These are phyloP conservation scores for Macropus fuliginosus DNA, from an alignment of 2,797 vertebrate genomes.

Conservation along the genomic window DNA sequence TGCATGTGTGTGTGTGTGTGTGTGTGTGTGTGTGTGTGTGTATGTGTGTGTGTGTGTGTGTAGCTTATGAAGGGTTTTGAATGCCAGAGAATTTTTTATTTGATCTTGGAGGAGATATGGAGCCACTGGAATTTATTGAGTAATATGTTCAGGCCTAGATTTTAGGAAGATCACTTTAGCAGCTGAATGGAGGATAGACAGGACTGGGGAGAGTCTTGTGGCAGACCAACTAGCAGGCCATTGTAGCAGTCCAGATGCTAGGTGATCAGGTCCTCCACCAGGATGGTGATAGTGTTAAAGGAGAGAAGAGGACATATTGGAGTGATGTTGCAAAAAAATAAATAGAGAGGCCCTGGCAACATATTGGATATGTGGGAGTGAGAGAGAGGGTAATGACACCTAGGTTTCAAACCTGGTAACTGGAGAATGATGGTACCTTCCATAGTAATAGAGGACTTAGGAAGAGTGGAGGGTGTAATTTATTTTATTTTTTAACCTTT, in stretches of 20 bases:
- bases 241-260: not conserved
- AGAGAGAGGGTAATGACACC: not conserved
- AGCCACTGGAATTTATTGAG: not conserved
- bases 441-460: not conserved
- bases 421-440: not conserved
- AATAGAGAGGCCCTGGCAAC: not conserved
- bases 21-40: no score
- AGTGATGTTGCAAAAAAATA: not conserved
- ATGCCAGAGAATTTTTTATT: no score
- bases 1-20: no score
- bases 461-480: not conserved
- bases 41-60: no score
- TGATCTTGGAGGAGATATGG: no score
- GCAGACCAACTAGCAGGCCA: not conserved
- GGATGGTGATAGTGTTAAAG: not conserved
- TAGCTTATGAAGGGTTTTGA: no score
- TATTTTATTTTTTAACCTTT: not conserved
- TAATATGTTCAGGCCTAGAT: not conserved
- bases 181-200: not conserved
- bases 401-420: not conserved
- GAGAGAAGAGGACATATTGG: not conserved
- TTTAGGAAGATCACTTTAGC: not conserved
- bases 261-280: not conserved
- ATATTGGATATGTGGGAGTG: not conserved
- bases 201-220: not conserved